Percentiles rank a stretch among this genome's conserved stretches.
These are phyloP conservation scores for Baccha elongata DNA, from an alignment of 2,888 invertebrate genomes.

Conservation along the genomic window DNA sequence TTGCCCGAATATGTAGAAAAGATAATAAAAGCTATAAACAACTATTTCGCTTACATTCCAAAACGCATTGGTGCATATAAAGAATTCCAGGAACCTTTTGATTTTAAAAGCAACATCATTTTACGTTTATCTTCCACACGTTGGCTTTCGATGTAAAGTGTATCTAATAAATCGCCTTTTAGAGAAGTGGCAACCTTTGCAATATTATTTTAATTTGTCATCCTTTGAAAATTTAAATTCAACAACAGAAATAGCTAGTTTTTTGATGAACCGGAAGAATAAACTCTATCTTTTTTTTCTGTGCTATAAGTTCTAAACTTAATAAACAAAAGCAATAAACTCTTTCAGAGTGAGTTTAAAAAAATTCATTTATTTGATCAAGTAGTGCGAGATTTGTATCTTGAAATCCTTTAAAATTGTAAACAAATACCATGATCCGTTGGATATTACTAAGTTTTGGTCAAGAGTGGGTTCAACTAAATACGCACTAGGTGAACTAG, in stretches of 20 bases:
- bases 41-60: constrained; percentile 20
- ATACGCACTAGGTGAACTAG: not conserved
- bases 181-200: constrained; percentile 23
- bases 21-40: constrained; percentile 15
- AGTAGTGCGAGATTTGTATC: not conserved
- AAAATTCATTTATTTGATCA: constrained; percentile 1
- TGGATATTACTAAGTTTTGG: constrained; percentile 8
- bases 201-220: constrained; percentile 26
- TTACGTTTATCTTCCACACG: constrained; percentile 6
- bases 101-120: constrained; percentile 3
- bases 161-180: constrained; percentile 19
- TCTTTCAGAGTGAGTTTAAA: constrained; percentile 5
- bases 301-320: constrained; percentile 7
- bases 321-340: constrained; percentile 2
- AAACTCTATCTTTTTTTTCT: constrained; percentile 25
- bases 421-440: not conserved
- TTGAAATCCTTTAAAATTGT: not conserved
- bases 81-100: constrained; percentile 13
- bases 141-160: constrained; percentile 19
- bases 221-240: not conserved
- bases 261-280: not conserved
- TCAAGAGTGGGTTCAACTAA: not conserved
- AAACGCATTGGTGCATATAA: constrained; percentile 9
- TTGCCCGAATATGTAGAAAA: constrained; percentile 1
- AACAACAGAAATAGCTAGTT: not conserved